Conservation (phyloP, 2,888 invertebrate species). For the Lysandra coridon region DNA sequence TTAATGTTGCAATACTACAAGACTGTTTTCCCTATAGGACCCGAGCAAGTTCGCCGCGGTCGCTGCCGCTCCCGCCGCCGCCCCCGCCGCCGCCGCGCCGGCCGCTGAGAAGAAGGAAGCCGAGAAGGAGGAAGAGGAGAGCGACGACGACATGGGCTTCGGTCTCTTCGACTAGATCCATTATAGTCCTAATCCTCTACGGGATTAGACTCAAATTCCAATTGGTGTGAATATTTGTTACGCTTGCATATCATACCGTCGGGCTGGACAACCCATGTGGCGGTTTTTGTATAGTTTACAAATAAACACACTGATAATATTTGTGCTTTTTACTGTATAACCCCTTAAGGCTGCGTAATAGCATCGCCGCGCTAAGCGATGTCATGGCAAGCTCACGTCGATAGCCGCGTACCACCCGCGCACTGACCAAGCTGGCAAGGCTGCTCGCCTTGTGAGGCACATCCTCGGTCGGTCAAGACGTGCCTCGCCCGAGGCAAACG, state of each 20-base stretch:
- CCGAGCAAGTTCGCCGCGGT: constrained; percentile 94
- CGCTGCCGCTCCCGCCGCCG: constrained; percentile 83
- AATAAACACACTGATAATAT: constrained; percentile 56
- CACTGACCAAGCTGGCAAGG: too few species aligned
- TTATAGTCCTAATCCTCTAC: constrained; percentile 29
- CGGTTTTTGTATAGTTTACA: constrained; percentile 57
- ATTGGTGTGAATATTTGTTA: constrained; percentile 42
- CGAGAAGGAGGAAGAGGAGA: constrained; percentile 89
- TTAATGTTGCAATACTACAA: background rate
- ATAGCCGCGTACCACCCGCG: too few species aligned
- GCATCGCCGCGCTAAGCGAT: too few species aligned
- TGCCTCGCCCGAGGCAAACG: too few species aligned
- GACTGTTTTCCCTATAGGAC: constrained; percentile 79
- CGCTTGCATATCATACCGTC: constrained; percentile 60
- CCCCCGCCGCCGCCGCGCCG: constrained; percentile 81
- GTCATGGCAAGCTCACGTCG: too few species aligned
- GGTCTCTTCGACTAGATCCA: constrained; percentile 91
- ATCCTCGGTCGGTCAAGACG: too few species aligned
- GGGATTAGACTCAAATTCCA: constrained; percentile 29
- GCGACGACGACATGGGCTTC: constrained; percentile 98
- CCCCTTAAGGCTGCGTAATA: background rate
- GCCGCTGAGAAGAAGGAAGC: constrained; percentile 87
- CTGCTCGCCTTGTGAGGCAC: too few species aligned
- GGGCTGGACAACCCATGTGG: constrained; percentile 72
- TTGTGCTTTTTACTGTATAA: constrained; percentile 17